Evolutionary conservation across 2,113 vertebrate species (phyloP).

Genomic region (Cichladusa arquata): DNA sequence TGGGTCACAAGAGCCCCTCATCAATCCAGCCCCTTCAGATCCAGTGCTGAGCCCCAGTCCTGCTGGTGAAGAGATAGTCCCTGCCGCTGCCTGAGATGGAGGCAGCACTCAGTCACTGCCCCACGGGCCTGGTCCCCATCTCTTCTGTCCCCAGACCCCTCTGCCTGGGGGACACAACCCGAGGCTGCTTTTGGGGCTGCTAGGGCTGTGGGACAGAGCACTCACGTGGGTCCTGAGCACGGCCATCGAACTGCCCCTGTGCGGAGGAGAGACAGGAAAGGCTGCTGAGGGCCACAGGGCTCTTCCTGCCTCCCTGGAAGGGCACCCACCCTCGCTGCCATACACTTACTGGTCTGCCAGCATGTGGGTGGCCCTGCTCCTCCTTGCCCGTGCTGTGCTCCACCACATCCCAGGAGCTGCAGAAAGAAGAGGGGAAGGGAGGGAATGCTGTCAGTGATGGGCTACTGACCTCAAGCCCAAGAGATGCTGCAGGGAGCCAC

Average conservation of each 20-base stretch:
- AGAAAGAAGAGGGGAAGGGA: neutral
- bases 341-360: conserved; percentile 2
- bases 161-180: neutral
- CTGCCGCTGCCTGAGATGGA: conserved; percentile 44
- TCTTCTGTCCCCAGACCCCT: neutral
- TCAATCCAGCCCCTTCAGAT: neutral
- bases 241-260: conserved; percentile 30
- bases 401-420: neutral
- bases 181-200: neutral
- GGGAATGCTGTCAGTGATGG: rapidly evolving
- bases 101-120: neutral
- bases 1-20: neutral
- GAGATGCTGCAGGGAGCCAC: rapidly evolving
- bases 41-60: conserved; percentile 41
- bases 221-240: conserved; percentile 56
- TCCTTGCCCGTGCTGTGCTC: neutral
- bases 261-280: neutral
- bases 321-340: rapidly evolving
- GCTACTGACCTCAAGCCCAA: rapidly evolving
- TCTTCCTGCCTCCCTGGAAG: rapidly evolving
- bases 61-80: conserved; percentile 47
- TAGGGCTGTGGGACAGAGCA: neutral
- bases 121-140: rapidly evolving
- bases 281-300: neutral
- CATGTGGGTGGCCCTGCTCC: neutral